Evolutionary conservation across 2,888 invertebrate species (phyloP).

Genomic region (Epistrophella euchroma): DNA sequence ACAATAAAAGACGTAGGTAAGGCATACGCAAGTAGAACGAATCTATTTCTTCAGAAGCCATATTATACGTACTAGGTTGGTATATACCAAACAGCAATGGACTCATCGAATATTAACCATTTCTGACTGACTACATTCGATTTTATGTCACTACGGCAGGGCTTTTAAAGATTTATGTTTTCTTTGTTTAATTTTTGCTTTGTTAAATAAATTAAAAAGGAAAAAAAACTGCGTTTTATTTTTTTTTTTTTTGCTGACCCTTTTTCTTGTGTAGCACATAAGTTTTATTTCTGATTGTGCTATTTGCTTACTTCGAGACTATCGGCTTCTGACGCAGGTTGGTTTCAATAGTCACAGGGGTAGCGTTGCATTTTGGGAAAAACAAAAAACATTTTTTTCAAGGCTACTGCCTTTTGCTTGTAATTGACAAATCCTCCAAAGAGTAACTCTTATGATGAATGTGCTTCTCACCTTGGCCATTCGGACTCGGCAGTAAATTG

Average conservation of each 20-base stretch:
- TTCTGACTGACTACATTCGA: conserved; percentile 23
- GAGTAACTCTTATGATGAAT: too few relatives aligned
- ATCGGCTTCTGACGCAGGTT: background rate
- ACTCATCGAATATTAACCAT: background rate
- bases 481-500: too few relatives aligned
- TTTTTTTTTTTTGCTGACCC: conserved; percentile 1
- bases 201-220: conserved; percentile 4
- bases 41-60: conserved; percentile 60
- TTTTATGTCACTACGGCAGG: conserved; percentile 24
- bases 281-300: background rate
- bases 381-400: too few relatives aligned
- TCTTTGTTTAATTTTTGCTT: conserved; percentile 4
- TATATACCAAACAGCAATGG: too few relatives aligned
- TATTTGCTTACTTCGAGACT: background rate
- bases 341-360: background rate
- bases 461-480: too few relatives aligned
- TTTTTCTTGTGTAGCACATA: background rate
- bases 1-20: background rate
- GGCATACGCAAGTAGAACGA: conserved; percentile 25
- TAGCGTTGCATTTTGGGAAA: background rate
- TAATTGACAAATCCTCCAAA: too few relatives aligned
- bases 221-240: background rate
- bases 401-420: too few relatives aligned
- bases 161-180: conserved; percentile 9
- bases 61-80: too few relatives aligned